phyloP scores from a whole-genome alignment of 1,140 invertebrate species.

The Temnothorax longispinosus region DNA sequence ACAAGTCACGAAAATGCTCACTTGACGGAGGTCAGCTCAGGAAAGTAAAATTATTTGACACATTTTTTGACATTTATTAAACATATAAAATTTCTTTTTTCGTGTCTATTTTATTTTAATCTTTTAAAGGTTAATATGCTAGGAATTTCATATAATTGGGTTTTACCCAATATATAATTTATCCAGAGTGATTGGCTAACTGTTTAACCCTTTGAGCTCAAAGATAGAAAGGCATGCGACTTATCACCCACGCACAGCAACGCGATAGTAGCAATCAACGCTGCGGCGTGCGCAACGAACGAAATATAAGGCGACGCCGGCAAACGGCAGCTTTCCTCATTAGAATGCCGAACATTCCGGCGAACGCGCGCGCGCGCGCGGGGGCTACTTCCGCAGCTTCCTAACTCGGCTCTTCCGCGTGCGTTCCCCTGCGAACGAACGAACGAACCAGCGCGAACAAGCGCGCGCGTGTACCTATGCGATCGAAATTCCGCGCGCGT shows the following conservation, averaged over 20 bases:
- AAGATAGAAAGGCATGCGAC: conserved; percentile 42
- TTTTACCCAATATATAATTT: neutral
- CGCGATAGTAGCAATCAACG: conserved; percentile 55
- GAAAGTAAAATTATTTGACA: neutral
- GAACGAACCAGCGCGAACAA: conserved; percentile 1
- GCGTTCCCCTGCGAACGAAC: neutral
- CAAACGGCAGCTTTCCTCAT: conserved; percentile 78
- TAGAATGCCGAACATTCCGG: conserved; percentile 79
- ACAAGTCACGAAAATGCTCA: neutral
- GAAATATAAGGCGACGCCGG: conserved; percentile 60
- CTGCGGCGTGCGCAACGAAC: conserved; percentile 53
- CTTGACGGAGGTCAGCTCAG: too few species aligned
- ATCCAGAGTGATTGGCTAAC: neutral
- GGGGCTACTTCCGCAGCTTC: conserved; percentile 74
- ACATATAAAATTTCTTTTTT: neutral
- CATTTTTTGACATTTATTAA: neutral
- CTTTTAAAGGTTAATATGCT: neutral
- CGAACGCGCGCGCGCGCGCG: conserved; percentile 59
- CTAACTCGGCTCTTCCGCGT: conserved; percentile 72
- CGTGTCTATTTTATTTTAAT: neutral
- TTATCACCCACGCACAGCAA: conserved; percentile 42
- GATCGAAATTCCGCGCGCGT: conserved; percentile 55
- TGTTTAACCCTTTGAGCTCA: conserved; percentile 29
- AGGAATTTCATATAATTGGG: neutral
- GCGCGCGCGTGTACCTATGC: neutral